These are phyloP conservation scores for Xiphophorus maculatus DNA, from an alignment of 2,113 vertebrate species.

Conservation along the genomic window DNA sequence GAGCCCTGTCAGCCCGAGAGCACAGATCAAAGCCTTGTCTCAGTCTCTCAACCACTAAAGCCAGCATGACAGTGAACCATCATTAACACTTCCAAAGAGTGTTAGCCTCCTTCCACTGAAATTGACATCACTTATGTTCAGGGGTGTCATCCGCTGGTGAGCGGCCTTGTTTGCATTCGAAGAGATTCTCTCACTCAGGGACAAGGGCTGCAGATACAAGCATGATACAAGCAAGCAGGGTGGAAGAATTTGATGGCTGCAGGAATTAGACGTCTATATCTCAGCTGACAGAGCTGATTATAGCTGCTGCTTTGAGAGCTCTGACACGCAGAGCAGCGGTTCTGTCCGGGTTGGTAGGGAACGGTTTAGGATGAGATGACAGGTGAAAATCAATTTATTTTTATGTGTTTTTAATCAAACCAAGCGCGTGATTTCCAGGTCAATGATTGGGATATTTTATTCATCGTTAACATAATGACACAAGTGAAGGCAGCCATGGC, in stretches of 20 bases:
- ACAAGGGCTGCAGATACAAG: slow-evolving; percentile 26
- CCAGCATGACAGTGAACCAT: slow-evolving; percentile 64
- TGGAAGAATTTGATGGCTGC: slow-evolving; percentile 40
- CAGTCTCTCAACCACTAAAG: slow-evolving; percentile 59
- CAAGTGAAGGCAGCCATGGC: slow-evolving; percentile 13
- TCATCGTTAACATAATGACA: slow-evolving; percentile 4
- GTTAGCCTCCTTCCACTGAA: slow-evolving; percentile 47
- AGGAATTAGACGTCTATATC: slow-evolving; percentile 56
- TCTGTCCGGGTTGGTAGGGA: slow-evolving; percentile 51
- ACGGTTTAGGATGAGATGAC: slow-evolving; percentile 41
- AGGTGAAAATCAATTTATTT: slow-evolving; percentile 43
- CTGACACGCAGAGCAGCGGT: slow-evolving; percentile 56
- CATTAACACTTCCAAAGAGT: slow-evolving; percentile 61
- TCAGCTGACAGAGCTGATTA: slow-evolving; percentile 63
- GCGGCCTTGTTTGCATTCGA: slow-evolving; percentile 35
- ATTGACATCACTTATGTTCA: slow-evolving; percentile 42
- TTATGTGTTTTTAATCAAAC: slow-evolving; percentile 24
- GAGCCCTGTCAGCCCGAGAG: slow-evolving; percentile 46
- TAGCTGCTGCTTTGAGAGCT: slow-evolving; percentile 36
- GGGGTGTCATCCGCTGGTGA: slow-evolving; percentile 7
- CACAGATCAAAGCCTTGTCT: slow-evolving; percentile 63
- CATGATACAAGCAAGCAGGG: slow-evolving; percentile 21
- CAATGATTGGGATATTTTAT: slow-evolving; percentile 15
- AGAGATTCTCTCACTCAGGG: slow-evolving; percentile 29
- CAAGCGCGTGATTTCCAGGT: slow-evolving; percentile 2